Evolutionary conservation across 2,113 vertebrate species (phyloP), one percentile per base, ranked within the genome.

Genomic region (Oreochromis tanganicae): DNA sequence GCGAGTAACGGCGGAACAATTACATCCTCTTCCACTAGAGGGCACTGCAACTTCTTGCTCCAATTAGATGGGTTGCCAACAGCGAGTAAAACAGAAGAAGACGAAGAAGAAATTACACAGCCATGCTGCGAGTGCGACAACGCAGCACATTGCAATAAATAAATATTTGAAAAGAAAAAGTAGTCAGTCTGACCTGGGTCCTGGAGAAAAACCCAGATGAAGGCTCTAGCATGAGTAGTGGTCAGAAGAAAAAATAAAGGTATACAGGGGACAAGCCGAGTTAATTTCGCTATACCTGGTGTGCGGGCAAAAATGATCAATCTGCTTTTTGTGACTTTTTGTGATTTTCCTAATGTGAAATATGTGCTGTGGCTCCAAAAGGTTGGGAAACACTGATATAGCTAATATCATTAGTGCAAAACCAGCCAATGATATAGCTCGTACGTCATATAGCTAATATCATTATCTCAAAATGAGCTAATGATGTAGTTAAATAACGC

Each of bases 371-470:
- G 55, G 55, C 6, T 57, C 24, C 55, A 14, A 57, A 57, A 57
- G 24, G 0, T 29, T 57, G 13, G 24, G 56, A 57, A 57, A 57
- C 56, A 57, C 24, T 0, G 24, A 57, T 57, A 54, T 57, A 57
- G 55, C 55, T 57, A 56, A 55, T 55, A 4, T 55, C 10, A 12
- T 21, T 24, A 55, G 5, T 1, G 0, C 21, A 57, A 57, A 56
- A 56, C 0, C 4, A 59, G 24, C 14, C 27, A 32, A 9, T 32
- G 56, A 29, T 29, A 59, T 59, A 0, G 13, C 5, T 56, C 21
- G 12, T 24, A 13, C 3, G n/a, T 55, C n/a, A 55, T 55, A 55
- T 24, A 55, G 54, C 11, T 56, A 56, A 27, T 29, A 29, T 57
- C 13, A 34, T 61, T 34, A 61, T 1, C 29, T 2, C 16, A 34